Evolutionary conservation across 2,888 invertebrate genomes (phyloP).

Genomic region (Stictocephala bisonia): DNA sequence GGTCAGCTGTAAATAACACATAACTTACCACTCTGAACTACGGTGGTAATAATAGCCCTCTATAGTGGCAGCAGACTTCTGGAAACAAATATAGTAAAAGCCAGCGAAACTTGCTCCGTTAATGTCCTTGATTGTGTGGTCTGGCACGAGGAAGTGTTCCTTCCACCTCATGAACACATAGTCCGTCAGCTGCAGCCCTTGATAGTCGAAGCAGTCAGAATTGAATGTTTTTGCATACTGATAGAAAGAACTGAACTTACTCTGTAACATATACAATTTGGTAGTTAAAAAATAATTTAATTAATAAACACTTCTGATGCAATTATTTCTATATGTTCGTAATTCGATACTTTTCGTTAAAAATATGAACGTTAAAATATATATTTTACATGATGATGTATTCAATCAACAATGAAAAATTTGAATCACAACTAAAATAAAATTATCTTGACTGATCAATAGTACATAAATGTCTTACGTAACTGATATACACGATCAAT

Average conservation of each 20-base stretch:
- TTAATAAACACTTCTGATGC: too few species aligned
- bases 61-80: slow-evolving; percentile 93
- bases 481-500: too few species aligned
- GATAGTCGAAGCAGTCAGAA: slow-evolving; percentile 94
- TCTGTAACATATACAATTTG: too few species aligned
- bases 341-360: too few species aligned
- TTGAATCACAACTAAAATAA: too few species aligned
- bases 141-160: slow-evolving; percentile 96
- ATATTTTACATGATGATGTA: too few species aligned
- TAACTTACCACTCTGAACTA: slow-evolving; percentile 91
- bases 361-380: too few species aligned
- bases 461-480: too few species aligned
- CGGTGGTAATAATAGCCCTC: slow-evolving; percentile 98
- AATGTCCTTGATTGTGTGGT: slow-evolving; percentile 95
- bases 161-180: slow-evolving; percentile 99
- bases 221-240: slow-evolving; percentile 94
- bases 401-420: too few species aligned
- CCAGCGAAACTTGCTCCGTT: slow-evolving; percentile 97
- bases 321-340: too few species aligned
- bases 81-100: slow-evolving; percentile 98
- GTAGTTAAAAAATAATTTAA: too few species aligned
- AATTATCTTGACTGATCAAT: too few species aligned
- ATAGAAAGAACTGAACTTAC: slow-evolving; percentile 86
- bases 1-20: background rate
- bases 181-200: slow-evolving; percentile 86